Conservation (phyloP, 1,140 invertebrate species). For the Drosophila sproati region DNA sequence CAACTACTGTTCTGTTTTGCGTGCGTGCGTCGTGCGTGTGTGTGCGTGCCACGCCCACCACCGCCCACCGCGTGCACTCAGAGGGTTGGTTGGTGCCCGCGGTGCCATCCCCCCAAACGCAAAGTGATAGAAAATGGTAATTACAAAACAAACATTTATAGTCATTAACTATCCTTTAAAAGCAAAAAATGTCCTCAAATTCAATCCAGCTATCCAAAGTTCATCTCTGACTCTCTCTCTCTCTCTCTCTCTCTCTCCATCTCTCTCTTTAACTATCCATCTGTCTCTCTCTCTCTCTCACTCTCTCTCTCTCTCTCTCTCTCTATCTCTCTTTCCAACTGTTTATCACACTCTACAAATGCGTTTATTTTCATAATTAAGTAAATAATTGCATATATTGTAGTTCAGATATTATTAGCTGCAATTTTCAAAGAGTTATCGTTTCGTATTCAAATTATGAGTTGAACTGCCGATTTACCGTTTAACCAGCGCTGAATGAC, state of each 20-base stretch:
- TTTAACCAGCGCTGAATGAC: slow-evolving; percentile 33
- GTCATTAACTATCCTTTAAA: slow-evolving; percentile 47
- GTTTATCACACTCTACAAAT: slow-evolving; percentile 28
- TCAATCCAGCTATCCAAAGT: slow-evolving; percentile 40
- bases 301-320: slow-evolving; percentile 16
- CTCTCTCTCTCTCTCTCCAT: slow-evolving; percentile 29
- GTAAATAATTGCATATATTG: slow-evolving; percentile 45
- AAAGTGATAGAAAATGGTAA: slow-evolving; percentile 85
- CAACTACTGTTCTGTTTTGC: slow-evolving; percentile 38
- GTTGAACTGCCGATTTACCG: slow-evolving; percentile 11
- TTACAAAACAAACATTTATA: slow-evolving; percentile 78
- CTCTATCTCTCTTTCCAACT: slow-evolving; percentile 24
- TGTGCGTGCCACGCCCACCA: slow-evolving; percentile 76
- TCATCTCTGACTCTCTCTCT: slow-evolving; percentile 34
- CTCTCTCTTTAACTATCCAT: slow-evolving; percentile 29
- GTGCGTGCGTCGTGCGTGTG: slow-evolving; percentile 71
- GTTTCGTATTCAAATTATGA: slow-evolving; percentile 14
- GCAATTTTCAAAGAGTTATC: slow-evolving; percentile 34
- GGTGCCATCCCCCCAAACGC: slow-evolving; percentile 63
- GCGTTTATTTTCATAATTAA: slow-evolving; percentile 45
- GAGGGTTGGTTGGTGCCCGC: slow-evolving; percentile 55
- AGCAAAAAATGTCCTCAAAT: slow-evolving; percentile 32
- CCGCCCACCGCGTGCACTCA: slow-evolving; percentile 66
- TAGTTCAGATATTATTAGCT: slow-evolving; percentile 50
- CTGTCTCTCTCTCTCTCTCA: slow-evolving; percentile 29